Conservation (phyloP, 2,797 vertebrate species). For the Phrynocephalus guinanensis region DNA sequence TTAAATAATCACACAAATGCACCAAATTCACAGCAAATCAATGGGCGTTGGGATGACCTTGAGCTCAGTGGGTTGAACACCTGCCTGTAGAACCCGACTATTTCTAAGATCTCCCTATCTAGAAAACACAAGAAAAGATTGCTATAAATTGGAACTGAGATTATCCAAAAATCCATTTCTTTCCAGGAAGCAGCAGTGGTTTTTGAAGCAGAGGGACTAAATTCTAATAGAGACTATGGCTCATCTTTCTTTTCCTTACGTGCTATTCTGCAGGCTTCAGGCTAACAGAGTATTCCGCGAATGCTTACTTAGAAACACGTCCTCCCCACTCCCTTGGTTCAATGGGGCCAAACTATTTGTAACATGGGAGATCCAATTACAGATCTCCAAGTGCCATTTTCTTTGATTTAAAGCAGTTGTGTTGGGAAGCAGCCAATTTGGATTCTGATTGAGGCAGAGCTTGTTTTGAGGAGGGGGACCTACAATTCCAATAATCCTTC, state of each 20-base stretch:
- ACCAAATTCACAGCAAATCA: no score
- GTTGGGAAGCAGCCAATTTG: not conserved
- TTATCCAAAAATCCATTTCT: not conserved
- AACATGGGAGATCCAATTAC: not conserved
- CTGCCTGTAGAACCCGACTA: no score
- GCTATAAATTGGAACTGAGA: not conserved
- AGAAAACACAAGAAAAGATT: no score
- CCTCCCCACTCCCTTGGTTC: not conserved
- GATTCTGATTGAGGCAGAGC: not conserved
- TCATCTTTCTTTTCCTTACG: not conserved
- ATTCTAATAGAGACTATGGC: not conserved
- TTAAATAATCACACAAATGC: not conserved
- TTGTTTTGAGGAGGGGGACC: no score
- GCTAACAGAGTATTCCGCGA: not conserved
- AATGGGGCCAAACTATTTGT: not conserved
- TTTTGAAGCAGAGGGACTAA: not conserved
- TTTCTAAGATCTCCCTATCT: no score
- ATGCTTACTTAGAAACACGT: slow-evolving; percentile 10
- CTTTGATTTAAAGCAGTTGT: not conserved
- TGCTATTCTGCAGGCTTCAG: not conserved
- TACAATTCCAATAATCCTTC: no score
- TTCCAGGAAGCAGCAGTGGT: not conserved
- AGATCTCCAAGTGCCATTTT: not conserved
- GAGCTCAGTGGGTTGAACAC: no score
- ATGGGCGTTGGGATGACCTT: no score